Evolutionary conservation across 2,113 vertebrate species (phyloP), one percentile per base, ranked within the genome.

Genomic region (Dasyurus viverrinus): DNA sequence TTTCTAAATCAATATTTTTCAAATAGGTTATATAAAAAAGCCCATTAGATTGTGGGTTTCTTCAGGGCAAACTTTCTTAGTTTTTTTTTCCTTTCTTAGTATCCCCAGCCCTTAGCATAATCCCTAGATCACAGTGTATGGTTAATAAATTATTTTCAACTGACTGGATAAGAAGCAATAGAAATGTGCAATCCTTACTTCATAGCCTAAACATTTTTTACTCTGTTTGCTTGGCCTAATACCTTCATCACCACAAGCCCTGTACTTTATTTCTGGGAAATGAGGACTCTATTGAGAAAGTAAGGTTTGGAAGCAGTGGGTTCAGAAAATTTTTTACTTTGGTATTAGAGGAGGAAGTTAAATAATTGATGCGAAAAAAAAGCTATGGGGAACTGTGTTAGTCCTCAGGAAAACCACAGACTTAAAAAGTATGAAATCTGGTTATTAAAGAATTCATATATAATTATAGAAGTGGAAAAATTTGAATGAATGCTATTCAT

Each of bases 371-470:
- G 1, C 48, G 48, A 68, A 54, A 68, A 54, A 50, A 91, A n/a
- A 55, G 1, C 36, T 84, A 22, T 2, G n/a, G 1, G 16, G 19
- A n/a, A 42, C 36, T n/a, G 42, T 42, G 16, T 36, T 84, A 84
- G 42, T 84, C 6, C 68, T 84, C 68, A 84, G n/a, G 36, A 84
- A n/a, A 84, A 26, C n/a, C 36, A 84, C 2, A 3, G 10, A 60
- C 16, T 42, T 84, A 14, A 22, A 84, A 84, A 42, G 16, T 2
- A 42, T 22, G 16, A 84, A 19, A 84, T 42, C n/a, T 84, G 36
- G 68, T 76, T 42, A 76, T 93, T 55, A 23, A 26, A 96, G 76
- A 96, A 92, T 96, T 92, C 53, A 94, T 46, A 89, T 30, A 7
- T 93, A 55, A 94, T 76, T 94, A 68, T 47, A 89, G 93, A 96